Evolutionary conservation across 2,113 vertebrate species (phyloP).

Genomic region (Anhinga anhinga): DNA sequence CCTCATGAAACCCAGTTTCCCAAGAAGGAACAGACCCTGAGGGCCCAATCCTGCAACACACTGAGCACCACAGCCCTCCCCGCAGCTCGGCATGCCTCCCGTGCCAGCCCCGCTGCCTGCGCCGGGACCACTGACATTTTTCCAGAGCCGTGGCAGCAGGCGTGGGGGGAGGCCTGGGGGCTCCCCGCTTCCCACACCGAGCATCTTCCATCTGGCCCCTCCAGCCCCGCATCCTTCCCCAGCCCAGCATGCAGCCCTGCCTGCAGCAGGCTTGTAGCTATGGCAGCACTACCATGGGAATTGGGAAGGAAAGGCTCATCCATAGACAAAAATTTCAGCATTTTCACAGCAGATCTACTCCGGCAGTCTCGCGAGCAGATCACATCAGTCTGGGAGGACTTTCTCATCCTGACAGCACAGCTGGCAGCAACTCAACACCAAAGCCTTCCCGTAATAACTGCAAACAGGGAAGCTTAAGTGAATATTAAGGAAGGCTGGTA

Average conservation of each 20-base stretch:
- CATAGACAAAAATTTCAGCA: not conserved
- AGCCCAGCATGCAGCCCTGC: not conserved
- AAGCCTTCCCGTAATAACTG: not conserved
- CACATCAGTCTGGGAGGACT: not conserved
- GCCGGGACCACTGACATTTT: fast-evolving
- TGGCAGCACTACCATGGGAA: not conserved
- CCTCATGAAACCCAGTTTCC: not conserved
- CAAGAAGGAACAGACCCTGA: not conserved
- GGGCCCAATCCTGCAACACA: not conserved
- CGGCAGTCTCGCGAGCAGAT: not conserved
- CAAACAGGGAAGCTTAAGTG: not conserved
- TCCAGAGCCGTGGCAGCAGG: fast-evolving
- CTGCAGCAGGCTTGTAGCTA: not conserved
- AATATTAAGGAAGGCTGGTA: not conserved
- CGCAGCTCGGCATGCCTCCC: fast-evolving
- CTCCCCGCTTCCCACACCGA: not conserved
- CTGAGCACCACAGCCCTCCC: not conserved
- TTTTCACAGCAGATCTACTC: not conserved
- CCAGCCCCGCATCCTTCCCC: not conserved
- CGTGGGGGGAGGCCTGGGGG: fast-evolving
- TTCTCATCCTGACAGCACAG: not conserved
- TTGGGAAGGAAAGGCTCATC: not conserved
- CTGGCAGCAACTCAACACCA: not conserved
- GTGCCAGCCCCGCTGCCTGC: not conserved
- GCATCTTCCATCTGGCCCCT: not conserved